Evolutionary conservation across 2,113 vertebrate species (phyloP).

Genomic region (Geothlypis trichas): DNA sequence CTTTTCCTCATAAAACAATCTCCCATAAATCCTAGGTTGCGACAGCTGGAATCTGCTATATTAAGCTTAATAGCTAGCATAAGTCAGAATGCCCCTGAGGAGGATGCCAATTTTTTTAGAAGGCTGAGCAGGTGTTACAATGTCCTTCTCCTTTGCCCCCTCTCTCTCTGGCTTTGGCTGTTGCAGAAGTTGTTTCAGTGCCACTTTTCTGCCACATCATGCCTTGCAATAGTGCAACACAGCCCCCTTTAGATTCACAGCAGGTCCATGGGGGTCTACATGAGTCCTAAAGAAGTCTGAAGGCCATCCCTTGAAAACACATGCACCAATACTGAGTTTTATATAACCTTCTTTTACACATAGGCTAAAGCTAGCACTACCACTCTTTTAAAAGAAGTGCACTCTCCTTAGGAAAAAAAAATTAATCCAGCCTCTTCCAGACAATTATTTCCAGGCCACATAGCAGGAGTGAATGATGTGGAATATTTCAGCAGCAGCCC

Average conservation of each 20-base stretch:
- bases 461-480: conserved; percentile 41
- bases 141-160: neutral
- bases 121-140: neutral
- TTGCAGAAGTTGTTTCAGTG: neutral
- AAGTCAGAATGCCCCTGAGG: neutral
- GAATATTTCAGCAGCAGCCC: conserved; percentile 24
- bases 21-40: neutral
- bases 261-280: neutral
- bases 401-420: neutral
- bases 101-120: neutral
- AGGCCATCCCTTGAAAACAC: neutral
- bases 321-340: neutral
- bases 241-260: neutral
- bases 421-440: neutral
- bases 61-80: neutral
- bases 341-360: neutral
- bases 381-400: neutral
- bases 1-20: neutral
- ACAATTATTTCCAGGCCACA: conserved; percentile 59
- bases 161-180: neutral
- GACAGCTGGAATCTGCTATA: neutral
- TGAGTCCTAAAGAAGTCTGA: neutral
- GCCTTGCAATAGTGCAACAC: neutral
- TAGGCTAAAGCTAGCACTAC: neutral
- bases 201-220: neutral